phyloP scores from a whole-genome alignment of 2,888 invertebrate genomes.

The Chydorus sphaericus region DNA sequence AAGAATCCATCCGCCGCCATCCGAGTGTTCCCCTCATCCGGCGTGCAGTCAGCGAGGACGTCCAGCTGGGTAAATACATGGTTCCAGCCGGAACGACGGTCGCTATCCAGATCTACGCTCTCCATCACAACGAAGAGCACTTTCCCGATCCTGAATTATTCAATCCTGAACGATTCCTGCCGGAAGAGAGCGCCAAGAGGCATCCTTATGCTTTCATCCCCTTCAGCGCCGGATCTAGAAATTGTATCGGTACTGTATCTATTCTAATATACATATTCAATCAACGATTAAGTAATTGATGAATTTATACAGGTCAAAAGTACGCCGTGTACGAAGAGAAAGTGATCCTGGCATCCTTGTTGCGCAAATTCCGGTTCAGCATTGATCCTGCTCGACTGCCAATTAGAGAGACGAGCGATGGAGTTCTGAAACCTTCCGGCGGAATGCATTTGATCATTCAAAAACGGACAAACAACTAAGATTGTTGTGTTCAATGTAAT shows the following conservation, averaged over 20 bases:
- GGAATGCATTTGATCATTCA: background rate
- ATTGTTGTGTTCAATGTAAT: no score
- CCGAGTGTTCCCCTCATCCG: constrained; percentile 68
- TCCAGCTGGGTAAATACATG: constrained; percentile 50
- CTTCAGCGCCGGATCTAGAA: constrained; percentile 32
- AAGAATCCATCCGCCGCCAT: constrained; percentile 64
- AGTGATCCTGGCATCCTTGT: background rate
- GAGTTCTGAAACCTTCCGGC: background rate
- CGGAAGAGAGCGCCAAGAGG: constrained; percentile 22
- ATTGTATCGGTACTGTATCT: constrained; percentile 19
- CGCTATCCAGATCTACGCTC: constrained; percentile 33
- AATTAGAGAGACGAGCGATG: background rate
- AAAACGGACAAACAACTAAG: no score
- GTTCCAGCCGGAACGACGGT: constrained; percentile 56
- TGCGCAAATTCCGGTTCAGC: background rate
- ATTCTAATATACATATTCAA: no score
- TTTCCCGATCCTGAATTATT: constrained; percentile 37
- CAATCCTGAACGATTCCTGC: constrained; percentile 36
- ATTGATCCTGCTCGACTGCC: background rate
- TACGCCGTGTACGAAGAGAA: background rate
- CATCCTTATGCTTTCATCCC: constrained; percentile 32
- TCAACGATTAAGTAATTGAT: no score
- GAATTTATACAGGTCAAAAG: background rate
- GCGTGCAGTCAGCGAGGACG: constrained; percentile 51
- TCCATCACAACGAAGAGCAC: constrained; percentile 34